Percentiles rank a stretch among this genome's conserved stretches.
These are phyloP conservation scores for Enteromius argenteus DNA, from an alignment of 2,797 vertebrate species.

Conservation along the genomic window DNA sequence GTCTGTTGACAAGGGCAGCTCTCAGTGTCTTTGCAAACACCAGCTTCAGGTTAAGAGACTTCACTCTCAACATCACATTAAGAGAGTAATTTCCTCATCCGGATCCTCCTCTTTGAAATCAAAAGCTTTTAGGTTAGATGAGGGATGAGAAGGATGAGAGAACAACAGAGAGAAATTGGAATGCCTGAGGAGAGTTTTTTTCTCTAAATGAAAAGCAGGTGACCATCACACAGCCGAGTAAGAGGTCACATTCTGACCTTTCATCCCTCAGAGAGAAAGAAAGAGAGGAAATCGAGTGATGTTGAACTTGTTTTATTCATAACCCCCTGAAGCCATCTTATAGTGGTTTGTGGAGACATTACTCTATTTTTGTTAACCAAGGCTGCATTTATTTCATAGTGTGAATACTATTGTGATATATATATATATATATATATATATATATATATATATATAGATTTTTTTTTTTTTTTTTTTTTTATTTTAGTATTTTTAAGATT, in stretches of 20 bases:
- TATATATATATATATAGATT: no score
- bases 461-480: not conserved
- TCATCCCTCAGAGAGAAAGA: slow-evolving; percentile 32
- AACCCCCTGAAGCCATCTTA: not conserved
- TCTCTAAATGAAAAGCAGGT: slow-evolving; percentile 83
- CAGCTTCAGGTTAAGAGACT: slow-evolving; percentile 26
- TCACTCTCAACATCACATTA: slow-evolving; percentile 70
- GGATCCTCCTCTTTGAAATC: slow-evolving; percentile 72
- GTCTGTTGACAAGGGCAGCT: not conserved
- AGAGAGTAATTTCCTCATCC: slow-evolving; percentile 78
- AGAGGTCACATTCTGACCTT: slow-evolving; percentile 67
- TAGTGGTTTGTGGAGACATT: not conserved
- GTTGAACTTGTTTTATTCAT: slow-evolving; percentile 35
- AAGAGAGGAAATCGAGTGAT: slow-evolving; percentile 46
- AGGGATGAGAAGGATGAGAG: slow-evolving; percentile 64
- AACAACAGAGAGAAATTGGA: slow-evolving; percentile 60
- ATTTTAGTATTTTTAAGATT: not conserved
- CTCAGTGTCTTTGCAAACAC: not conserved
- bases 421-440: no score
- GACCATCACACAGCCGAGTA: slow-evolving; percentile 72
- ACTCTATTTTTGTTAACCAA: not conserved
- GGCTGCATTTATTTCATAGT: not conserved
- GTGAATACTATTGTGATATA: not conserved
- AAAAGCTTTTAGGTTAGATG: slow-evolving; percentile 68
- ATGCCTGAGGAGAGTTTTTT: slow-evolving; percentile 74